A percentile compares a stretch with the other conserved stretches of the same genome.
phyloP scores from a whole-genome alignment of 2,113 vertebrate genomes.

The Macquaria ambigua region DNA sequence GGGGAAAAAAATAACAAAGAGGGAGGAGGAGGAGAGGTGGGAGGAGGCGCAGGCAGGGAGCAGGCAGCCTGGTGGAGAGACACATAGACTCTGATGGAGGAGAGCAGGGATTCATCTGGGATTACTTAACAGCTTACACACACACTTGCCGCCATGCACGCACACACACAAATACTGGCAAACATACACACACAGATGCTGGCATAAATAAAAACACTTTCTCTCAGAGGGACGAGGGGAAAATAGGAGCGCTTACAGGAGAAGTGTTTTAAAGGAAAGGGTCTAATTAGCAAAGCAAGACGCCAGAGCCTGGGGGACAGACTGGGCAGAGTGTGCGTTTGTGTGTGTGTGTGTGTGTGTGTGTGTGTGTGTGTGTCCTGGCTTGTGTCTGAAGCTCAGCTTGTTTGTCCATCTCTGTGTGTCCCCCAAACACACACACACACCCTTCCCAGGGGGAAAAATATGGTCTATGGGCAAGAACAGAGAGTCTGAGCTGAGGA shows the following conservation, averaged over 20 bases:
- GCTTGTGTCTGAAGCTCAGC: constrained; percentile 57
- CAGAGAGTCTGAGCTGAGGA: constrained; percentile 40
- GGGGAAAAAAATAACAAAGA: constrained; percentile 63
- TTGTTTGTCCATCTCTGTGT: constrained; percentile 60
- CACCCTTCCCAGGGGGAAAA: constrained; percentile 40
- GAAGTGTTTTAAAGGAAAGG: constrained; percentile 82
- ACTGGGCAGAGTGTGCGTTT: constrained; percentile 30
- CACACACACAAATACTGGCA: constrained; percentile 29
- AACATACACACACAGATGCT: constrained; percentile 63
- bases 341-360: constrained; percentile 49
- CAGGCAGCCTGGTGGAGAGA: constrained; percentile 72
- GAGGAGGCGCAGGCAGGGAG: constrained; percentile 62
- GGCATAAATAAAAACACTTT: constrained; percentile 83
- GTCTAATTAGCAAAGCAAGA: constrained; percentile 84
- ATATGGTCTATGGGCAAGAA: constrained; percentile 39
- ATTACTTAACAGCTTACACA: constrained; percentile 83
- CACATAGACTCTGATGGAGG: constrained; percentile 76
- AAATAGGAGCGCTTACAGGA: constrained; percentile 82
- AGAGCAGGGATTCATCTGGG: constrained; percentile 81
- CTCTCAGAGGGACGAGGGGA: constrained; percentile 78
- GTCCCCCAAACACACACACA: constrained; percentile 24
- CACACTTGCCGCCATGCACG: constrained; percentile 39
- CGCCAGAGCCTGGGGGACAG: constrained; percentile 76
- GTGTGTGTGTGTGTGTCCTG: constrained; percentile 58
- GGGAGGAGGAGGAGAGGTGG: constrained; percentile 46